Conservation (phyloP, 2,797 vertebrate genomes). For the Acestrorhynchus altus region DNA sequence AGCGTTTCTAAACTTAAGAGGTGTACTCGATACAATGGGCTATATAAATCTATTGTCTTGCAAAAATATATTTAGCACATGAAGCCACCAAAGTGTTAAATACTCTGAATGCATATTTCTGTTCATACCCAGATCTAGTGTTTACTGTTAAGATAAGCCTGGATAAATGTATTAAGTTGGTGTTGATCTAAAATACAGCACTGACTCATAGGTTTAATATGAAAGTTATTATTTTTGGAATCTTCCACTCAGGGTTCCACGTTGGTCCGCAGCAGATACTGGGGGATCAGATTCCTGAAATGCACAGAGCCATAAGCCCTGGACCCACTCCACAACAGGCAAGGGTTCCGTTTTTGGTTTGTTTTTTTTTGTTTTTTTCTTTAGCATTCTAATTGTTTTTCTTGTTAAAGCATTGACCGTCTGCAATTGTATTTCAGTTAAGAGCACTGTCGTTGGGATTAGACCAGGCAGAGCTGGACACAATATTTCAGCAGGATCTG, state of each 20-base stretch:
- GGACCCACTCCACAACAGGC: constrained; percentile 75
- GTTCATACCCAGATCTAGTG: not conserved
- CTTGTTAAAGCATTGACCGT: no score
- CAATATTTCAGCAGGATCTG: constrained; percentile 88
- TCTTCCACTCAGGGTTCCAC: constrained; percentile 63
- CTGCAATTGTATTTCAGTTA: constrained; percentile 77
- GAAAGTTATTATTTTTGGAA: no score
- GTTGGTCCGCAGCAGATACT: constrained; percentile 76
- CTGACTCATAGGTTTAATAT: no score
- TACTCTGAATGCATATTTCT: no score
- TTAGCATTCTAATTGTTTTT: no score
- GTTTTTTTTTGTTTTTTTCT: no score
- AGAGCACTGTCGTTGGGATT: constrained; percentile 83
- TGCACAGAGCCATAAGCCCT: constrained; percentile 88
- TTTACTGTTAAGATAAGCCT: not conserved
- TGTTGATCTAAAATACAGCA: not conserved
- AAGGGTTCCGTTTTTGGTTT: no score
- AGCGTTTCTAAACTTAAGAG: no score
- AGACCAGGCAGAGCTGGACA: constrained; percentile 88
- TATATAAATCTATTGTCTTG: no score
- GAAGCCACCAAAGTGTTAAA: no score
- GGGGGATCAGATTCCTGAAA: constrained; percentile 87
- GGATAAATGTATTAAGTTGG: not conserved
- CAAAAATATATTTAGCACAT: no score
- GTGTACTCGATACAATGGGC: no score